Conservation (phyloP, 2,113 vertebrate genomes). For the Corapipo altera region DNA sequence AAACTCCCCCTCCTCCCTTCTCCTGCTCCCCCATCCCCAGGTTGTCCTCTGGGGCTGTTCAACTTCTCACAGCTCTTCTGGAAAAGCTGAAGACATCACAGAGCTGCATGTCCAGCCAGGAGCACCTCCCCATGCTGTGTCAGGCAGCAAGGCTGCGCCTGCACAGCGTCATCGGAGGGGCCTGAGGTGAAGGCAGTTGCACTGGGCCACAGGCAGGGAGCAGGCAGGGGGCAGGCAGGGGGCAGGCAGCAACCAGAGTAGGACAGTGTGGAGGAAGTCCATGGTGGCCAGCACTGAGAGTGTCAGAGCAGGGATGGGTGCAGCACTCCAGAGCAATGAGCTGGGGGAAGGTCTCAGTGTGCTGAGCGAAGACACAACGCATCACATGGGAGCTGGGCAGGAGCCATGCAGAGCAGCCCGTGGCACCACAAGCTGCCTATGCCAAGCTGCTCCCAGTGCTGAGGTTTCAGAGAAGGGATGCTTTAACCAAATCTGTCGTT, state of each 20-base stretch:
- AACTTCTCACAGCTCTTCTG: neutral
- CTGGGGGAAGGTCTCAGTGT: neutral
- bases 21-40: neutral
- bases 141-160: neutral
- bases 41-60: neutral
- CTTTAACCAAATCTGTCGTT: neutral
- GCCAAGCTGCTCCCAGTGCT: rapidly evolving
- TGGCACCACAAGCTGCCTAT: neutral
- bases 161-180: rapidly evolving
- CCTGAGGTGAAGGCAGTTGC: neutral
- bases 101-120: neutral
- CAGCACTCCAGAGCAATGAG: neutral
- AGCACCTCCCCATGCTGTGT: neutral
- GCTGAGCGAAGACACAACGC: neutral
- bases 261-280: neutral
- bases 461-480: neutral
- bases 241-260: neutral
- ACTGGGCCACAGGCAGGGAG: neutral
- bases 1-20: neutral
- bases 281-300: neutral
- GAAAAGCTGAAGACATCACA: neutral
- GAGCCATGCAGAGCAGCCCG: rapidly evolving
- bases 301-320: rapidly evolving
- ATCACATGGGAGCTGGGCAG: neutral
- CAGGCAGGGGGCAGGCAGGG: neutral